Percentiles rank a stretch among this genome's conserved stretches.
These are phyloP conservation scores for Chaetogeoica ovagalla DNA, from an alignment of 2,888 invertebrate species.

Conservation along the genomic window DNA sequence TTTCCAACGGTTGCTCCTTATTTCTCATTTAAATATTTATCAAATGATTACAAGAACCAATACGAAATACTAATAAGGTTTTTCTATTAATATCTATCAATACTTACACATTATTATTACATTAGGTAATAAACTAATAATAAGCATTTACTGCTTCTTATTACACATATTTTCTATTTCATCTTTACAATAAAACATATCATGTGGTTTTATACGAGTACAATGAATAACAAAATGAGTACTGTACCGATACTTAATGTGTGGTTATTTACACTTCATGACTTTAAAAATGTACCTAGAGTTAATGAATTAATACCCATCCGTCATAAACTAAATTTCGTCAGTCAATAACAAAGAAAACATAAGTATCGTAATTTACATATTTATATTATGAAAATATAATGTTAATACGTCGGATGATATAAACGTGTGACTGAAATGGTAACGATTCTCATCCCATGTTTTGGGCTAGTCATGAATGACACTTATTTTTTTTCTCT, in stretches of 20 bases:
- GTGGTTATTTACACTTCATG: too few species aligned
- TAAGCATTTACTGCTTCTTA: too few species aligned
- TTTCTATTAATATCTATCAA: too few species aligned
- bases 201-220: neutral
- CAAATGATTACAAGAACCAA: too few species aligned
- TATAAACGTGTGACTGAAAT: conserved; percentile 6
- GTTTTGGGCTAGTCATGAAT: conserved; percentile 22
- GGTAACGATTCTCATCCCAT: conserved; percentile 12
- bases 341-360: neutral
- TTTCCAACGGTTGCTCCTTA: too few species aligned
- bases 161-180: neutral
- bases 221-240: neutral
- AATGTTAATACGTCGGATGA: neutral
- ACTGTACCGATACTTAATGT: too few species aligned
- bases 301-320: neutral
- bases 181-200: neutral
- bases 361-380: neutral
- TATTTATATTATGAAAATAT: conserved; percentile 4
- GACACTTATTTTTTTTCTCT: conserved; percentile 8
- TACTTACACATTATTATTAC: too few species aligned
- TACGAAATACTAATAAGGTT: too few species aligned
- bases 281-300: too few species aligned
- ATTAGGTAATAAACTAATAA: too few species aligned
- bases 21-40: too few species aligned
- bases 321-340: neutral